These are phyloP conservation scores for Zhengitettix transpicula DNA, from an alignment of 2,888 invertebrate genomes.

Conservation along the genomic window DNA sequence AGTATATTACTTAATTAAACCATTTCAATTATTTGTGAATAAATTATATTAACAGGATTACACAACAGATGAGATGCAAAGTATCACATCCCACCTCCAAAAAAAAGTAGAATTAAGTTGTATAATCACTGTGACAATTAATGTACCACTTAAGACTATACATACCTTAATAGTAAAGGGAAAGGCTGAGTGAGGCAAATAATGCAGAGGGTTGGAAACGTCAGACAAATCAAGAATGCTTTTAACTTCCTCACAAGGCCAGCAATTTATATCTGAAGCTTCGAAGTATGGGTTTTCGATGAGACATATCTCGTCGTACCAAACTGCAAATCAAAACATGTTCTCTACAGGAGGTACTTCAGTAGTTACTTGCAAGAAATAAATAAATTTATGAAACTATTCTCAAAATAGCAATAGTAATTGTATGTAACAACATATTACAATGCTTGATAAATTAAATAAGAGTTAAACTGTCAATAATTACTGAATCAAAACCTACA, in stretches of 20 bases:
- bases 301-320: slow-evolving; percentile 72
- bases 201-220: slow-evolving; percentile 31
- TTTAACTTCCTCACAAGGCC: slow-evolving; percentile 58
- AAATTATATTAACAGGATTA: background rate
- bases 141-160: background rate
- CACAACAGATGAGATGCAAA: background rate
- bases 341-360: background rate
- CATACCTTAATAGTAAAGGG: slow-evolving; percentile 36
- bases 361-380: background rate
- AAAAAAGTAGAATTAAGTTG: no score
- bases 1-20: background rate
- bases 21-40: background rate
- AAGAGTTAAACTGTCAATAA: no score
- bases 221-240: slow-evolving; percentile 49
- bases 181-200: slow-evolving; percentile 32
- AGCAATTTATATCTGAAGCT: slow-evolving; percentile 68
- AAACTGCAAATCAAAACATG: slow-evolving; percentile 33
- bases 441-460: no score
- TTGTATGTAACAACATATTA: no score
- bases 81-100: background rate
- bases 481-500: no score
- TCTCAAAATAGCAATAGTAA: no score
- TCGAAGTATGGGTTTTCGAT: slow-evolving; percentile 70
- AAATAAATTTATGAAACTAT: no score
- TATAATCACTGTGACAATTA: background rate